These are phyloP conservation scores for Nomada fucata DNA, from an alignment of 2,888 invertebrate genomes.

Conservation along the genomic window DNA sequence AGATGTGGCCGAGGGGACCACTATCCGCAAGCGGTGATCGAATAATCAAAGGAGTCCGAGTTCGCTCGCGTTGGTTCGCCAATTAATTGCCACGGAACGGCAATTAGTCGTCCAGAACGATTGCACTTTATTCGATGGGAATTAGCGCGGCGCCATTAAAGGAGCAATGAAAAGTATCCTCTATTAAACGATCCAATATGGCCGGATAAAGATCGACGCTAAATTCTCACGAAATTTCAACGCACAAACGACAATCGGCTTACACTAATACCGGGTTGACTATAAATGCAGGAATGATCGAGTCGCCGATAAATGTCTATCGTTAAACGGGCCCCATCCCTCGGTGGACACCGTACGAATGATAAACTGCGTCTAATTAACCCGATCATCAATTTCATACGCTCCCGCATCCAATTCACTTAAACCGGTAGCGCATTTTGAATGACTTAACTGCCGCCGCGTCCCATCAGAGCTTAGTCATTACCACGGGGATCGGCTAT, in stretches of 20 bases:
- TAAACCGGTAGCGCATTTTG: constrained; percentile 26
- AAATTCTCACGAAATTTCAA: no score
- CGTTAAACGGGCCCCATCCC: background rate
- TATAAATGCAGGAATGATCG: background rate
- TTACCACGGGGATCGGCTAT: constrained; percentile 23
- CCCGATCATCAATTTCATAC: constrained; percentile 11
- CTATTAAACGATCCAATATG: background rate
- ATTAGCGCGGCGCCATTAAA: constrained; percentile 1
- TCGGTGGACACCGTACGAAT: constrained; percentile 11
- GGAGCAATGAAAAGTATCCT: background rate
- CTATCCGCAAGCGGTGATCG: background rate
- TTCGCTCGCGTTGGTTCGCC: background rate
- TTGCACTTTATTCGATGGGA: constrained; percentile 6
- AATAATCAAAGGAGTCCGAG: background rate
- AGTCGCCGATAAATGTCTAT: background rate
- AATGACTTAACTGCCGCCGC: constrained; percentile 12
- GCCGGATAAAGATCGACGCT: no score
- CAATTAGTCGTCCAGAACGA: constrained; percentile 23
- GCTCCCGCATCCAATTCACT: background rate
- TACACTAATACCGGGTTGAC: background rate
- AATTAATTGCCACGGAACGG: constrained; percentile 31
- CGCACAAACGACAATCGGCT: no score
- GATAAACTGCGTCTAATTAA: constrained; percentile 22
- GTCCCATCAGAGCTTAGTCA: constrained; percentile 23
- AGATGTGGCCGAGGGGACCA: background rate